These are phyloP conservation scores for Actinia equina DNA, from an alignment of 64 coral and sea anemone genomes.

Conservation along the genomic window DNA sequence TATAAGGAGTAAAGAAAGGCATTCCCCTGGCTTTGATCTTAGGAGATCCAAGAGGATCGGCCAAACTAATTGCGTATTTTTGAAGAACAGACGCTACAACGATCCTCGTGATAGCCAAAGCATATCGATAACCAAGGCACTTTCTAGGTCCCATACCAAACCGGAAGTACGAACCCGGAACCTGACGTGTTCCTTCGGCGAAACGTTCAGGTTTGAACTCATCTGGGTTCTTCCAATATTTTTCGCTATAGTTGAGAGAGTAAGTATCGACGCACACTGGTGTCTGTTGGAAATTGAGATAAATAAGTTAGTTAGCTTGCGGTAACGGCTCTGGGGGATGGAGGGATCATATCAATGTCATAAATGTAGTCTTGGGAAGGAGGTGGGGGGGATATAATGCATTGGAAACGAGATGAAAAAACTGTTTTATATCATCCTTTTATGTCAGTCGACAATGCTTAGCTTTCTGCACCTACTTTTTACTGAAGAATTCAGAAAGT, in stretches of 20 bases:
- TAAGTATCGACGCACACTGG: slow-evolving; percentile 87
- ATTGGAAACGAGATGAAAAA: too few species aligned
- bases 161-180: slow-evolving; percentile 74
- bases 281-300: slow-evolving; percentile 37
- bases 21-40: slow-evolving; percentile 72
- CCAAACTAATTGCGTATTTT: slow-evolving; percentile 47
- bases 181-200: slow-evolving; percentile 32
- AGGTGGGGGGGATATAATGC: too few species aligned
- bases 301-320: background rate
- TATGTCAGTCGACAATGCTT: too few species aligned
- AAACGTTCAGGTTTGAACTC: slow-evolving; percentile 78
- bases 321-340: too few species aligned
- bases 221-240: slow-evolving; percentile 79
- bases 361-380: too few species aligned
- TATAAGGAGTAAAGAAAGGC: slow-evolving; percentile 76
- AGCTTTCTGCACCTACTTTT: too few species aligned
- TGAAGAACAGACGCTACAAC: slow-evolving; percentile 65
- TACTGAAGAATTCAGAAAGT: too few species aligned
- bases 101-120: slow-evolving; percentile 71
- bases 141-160: slow-evolving; percentile 94
- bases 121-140: slow-evolving; percentile 83
- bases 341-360: too few species aligned
- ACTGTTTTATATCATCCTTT: too few species aligned
- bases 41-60: background rate
- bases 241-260: slow-evolving; percentile 74